These are phyloP conservation scores for Athrips mouffetella DNA, from an alignment of 2,888 invertebrate genomes.

Conservation along the genomic window DNA sequence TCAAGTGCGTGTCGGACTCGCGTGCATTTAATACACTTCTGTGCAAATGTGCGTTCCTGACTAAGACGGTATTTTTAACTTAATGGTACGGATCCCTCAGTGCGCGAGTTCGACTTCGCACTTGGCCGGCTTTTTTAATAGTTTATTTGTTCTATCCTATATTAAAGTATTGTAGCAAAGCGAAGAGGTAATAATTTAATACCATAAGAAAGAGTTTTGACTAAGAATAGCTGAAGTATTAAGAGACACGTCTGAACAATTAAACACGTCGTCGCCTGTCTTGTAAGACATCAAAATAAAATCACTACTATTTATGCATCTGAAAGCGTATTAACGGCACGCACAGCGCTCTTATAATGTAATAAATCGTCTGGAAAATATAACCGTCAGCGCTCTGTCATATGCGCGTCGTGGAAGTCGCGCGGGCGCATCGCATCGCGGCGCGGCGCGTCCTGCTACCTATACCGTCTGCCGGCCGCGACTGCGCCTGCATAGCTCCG, in stretches of 20 bases:
- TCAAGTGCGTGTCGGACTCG: too few relatives aligned
- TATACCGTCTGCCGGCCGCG: constrained; percentile 27
- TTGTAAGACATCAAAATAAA: constrained; percentile 76
- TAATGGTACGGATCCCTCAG: too few relatives aligned
- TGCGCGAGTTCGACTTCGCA: too few relatives aligned
- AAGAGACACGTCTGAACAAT: constrained; percentile 63
- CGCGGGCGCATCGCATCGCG: constrained; percentile 34
- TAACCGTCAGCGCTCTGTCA: constrained; percentile 74
- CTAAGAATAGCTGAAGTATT: constrained; percentile 62
- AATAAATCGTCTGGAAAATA: constrained; percentile 78
- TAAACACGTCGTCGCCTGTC: constrained; percentile 72
- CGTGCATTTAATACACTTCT: too few relatives aligned
- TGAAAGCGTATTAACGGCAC: constrained; percentile 69
- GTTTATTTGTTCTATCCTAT: too few relatives aligned
- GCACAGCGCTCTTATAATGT: constrained; percentile 70
- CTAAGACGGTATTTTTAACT: too few relatives aligned
- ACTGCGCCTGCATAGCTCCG: constrained; percentile 31
- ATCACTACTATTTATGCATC: constrained; percentile 75
- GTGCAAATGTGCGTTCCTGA: too few relatives aligned
- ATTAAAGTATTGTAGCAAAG: neutral
- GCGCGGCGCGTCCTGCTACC: constrained; percentile 24
- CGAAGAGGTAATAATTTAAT: constrained; percentile 40
- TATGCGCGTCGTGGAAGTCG: constrained; percentile 50
- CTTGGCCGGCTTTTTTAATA: too few relatives aligned
- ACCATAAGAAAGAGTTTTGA: constrained; percentile 50